Conservation (phyloP, 53 echinoderm and acorn worm species). For the Hippasteria phrygiana region DNA sequence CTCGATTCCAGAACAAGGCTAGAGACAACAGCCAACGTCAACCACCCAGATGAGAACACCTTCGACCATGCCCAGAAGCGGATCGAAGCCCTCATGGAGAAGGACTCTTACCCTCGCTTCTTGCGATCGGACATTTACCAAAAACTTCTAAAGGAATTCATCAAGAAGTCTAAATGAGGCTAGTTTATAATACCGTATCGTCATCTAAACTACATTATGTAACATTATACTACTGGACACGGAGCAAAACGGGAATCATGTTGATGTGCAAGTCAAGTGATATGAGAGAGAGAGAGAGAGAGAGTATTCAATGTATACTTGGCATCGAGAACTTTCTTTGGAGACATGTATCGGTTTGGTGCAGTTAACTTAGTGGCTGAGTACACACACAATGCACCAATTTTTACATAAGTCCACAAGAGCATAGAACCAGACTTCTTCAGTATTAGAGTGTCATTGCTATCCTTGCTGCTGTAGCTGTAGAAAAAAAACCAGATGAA, state of each 20-base stretch:
- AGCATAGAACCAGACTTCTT: background rate
- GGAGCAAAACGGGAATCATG: background rate
- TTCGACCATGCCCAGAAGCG: constrained; percentile 99
- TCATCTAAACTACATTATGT: background rate
- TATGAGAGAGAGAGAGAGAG: background rate
- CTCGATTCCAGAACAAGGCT: constrained; percentile 93
- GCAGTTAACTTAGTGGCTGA: background rate
- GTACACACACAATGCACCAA: constrained; percentile 1
- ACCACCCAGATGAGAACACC: constrained; percentile 89
- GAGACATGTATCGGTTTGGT: background rate
- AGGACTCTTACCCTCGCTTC: constrained; percentile 99
- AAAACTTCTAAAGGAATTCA: constrained; percentile 79
- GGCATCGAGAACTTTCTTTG: background rate
- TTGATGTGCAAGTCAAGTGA: constrained; percentile 1
- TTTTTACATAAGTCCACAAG: background rate
- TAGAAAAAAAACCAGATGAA: background rate
- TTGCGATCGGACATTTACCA: constrained; percentile 96
- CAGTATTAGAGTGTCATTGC: background rate
- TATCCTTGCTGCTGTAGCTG: background rate
- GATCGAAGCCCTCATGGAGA: constrained; percentile 99
- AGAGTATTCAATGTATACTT: background rate
- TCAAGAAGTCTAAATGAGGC: constrained; percentile 69
- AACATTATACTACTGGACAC: background rate
- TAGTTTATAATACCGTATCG: background rate
- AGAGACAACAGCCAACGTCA: constrained; percentile 90